Percentiles rank a stretch among this genome's conserved stretches.
phyloP scores from a whole-genome alignment of 92 coral and sea anemone genomes.

The Epizoanthus scotinus region DNA sequence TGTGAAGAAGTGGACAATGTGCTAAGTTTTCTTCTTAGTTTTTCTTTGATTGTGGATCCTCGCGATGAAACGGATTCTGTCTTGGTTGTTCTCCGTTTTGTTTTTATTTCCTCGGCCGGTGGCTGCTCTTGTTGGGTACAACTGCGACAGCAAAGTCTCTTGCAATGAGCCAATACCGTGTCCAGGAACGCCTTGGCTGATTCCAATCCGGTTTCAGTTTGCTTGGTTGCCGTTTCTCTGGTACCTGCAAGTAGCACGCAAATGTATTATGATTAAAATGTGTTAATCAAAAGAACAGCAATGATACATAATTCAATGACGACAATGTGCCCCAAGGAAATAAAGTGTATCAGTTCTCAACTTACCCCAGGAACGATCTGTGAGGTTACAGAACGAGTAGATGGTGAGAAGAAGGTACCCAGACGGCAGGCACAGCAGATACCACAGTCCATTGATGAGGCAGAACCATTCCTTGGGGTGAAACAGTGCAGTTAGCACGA shows the following conservation, averaged over 20 bases:
- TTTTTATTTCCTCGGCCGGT: neutral
- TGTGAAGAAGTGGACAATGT: conserved; percentile 23
- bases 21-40: conserved; percentile 30
- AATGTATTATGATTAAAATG: neutral
- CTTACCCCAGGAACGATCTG: conserved; percentile 77
- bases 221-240: conserved; percentile 19
- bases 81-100: conserved; percentile 4
- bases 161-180: neutral
- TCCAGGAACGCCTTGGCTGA: neutral
- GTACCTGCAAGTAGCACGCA: conserved; percentile 6
- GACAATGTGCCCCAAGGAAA: neutral
- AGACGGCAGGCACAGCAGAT: conserved; percentile 59
- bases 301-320: neutral
- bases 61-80: conserved; percentile 20
- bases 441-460: conserved; percentile 60
- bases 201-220: conserved; percentile 26
- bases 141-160: neutral
- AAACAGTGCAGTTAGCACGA: conserved; percentile 47
- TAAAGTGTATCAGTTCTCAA: neutral
- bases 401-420: conserved; percentile 59
- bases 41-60: conserved; percentile 37
- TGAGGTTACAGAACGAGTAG: conserved; percentile 57
- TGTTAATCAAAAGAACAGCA: neutral
- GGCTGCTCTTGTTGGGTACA: neutral
- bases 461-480: conserved; percentile 61